Conservation (phyloP, 2,888 invertebrate species). For the Lumbricus terrestris region DNA sequence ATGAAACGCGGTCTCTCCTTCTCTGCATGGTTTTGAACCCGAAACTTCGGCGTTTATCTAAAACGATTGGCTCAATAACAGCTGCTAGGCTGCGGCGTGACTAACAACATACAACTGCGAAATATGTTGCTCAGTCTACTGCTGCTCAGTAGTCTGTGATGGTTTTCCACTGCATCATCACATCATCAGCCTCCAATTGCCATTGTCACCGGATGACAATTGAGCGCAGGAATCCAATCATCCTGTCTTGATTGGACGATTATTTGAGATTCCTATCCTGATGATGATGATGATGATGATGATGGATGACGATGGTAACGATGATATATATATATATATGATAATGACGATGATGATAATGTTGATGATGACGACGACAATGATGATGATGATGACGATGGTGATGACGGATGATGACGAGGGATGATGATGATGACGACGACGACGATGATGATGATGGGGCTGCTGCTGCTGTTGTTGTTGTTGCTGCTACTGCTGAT, state of each 20-base stretch:
- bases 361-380: too few species aligned
- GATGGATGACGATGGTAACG: too few species aligned
- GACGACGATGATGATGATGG: neutral
- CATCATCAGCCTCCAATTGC: neutral
- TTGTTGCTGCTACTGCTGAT: too few species aligned
- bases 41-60: too few species aligned
- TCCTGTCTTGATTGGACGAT: neutral
- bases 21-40: neutral
- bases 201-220: neutral
- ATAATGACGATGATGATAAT: too few species aligned
- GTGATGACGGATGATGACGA: too few species aligned
- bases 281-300: too few species aligned
- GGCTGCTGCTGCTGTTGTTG: too few species aligned
- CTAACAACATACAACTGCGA: neutral
- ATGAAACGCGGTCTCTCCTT: neutral
- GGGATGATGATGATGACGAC: too few species aligned
- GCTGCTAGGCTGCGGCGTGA: neutral
- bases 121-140: neutral
- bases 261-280: too few species aligned
- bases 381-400: too few species aligned
- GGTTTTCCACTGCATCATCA: neutral
- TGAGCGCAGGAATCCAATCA: neutral
- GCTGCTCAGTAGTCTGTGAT: neutral
- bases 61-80: neutral
- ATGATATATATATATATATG: too few species aligned